Percentiles rank a stretch among this genome's conserved stretches.
Conservation (phyloP, 2,797 vertebrate genomes). For the Propithecus deckenii region DNA sequence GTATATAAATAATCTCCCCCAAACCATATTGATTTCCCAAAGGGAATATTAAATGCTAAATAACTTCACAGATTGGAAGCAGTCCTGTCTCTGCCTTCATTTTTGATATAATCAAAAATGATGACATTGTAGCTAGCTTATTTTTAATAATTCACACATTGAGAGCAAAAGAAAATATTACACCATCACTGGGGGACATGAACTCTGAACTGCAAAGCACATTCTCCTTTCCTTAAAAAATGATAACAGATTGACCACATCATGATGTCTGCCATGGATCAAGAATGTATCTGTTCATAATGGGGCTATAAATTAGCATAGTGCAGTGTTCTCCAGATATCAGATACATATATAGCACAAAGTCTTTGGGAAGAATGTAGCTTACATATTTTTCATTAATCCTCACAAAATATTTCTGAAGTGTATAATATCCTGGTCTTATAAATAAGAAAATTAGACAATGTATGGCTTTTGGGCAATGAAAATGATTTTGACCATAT, state of each 20-base stretch:
- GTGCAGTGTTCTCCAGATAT: slow-evolving; percentile 53
- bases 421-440: neutral
- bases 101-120: slow-evolving; percentile 74
- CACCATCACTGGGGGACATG: slow-evolving; percentile 4
- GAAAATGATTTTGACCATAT: slow-evolving; percentile 24
- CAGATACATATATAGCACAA: neutral
- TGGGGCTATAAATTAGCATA: slow-evolving; percentile 60
- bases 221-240: slow-evolving; percentile 55
- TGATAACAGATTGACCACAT: slow-evolving; percentile 46
- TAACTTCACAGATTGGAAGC: slow-evolving; percentile 75
- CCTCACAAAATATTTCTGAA: neutral
- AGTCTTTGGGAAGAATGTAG: slow-evolving; percentile 20
- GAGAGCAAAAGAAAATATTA: slow-evolving; percentile 69
- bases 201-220: slow-evolving; percentile 5
- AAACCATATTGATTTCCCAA: slow-evolving; percentile 72
- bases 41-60: slow-evolving; percentile 82
- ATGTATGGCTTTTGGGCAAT: neutral
- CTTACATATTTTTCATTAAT: slow-evolving; percentile 31
- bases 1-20: slow-evolving; percentile 80
- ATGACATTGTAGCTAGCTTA: slow-evolving; percentile 69
- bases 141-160: slow-evolving; percentile 80
- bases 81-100: slow-evolving; percentile 68
- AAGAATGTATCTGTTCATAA: slow-evolving; percentile 68
- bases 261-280: slow-evolving; percentile 53
- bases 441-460: slow-evolving; percentile 26